phyloP scores from a whole-genome alignment of 1,140 invertebrate species.

The Drosophila pseudoananassae region DNA sequence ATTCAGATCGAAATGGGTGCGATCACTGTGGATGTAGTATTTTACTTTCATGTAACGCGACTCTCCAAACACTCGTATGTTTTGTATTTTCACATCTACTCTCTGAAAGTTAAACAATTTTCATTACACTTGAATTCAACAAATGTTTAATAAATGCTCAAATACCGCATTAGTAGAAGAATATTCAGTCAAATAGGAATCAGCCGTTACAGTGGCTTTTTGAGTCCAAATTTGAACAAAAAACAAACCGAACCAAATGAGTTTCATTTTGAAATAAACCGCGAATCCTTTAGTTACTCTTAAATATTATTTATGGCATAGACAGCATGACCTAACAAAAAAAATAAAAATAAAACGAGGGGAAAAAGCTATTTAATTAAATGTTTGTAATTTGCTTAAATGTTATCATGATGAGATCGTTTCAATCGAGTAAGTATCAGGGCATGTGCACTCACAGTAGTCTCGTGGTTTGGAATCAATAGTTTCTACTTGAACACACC shows the following conservation, averaged over 20 bases:
- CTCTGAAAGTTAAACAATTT: not conserved
- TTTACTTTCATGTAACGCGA: slow-evolving; percentile 19
- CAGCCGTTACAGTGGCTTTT: not conserved
- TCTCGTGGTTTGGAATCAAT: not conserved
- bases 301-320: not conserved
- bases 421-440: not conserved
- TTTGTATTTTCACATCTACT: slow-evolving; percentile 7
- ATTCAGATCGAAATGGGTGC: slow-evolving; percentile 31
- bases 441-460: not conserved
- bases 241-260: slow-evolving; percentile 22
- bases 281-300: not conserved
- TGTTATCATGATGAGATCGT: not conserved
- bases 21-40: slow-evolving; percentile 26
- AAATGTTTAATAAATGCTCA: fast-evolving
- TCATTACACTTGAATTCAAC: not conserved
- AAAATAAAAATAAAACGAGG: not conserved
- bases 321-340: not conserved
- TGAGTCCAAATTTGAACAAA: not conserved
- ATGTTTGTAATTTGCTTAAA: not conserved
- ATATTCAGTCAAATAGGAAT: not conserved
- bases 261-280: slow-evolving; percentile 36
- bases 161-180: slow-evolving; percentile 8
- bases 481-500: not conserved
- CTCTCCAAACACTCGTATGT: slow-evolving; percentile 36
- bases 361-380: not conserved